Evolutionary conservation across 2,113 vertebrate species (phyloP), one percentile per base, ranked within the genome.

Genomic region (Desmodus rotundus): DNA sequence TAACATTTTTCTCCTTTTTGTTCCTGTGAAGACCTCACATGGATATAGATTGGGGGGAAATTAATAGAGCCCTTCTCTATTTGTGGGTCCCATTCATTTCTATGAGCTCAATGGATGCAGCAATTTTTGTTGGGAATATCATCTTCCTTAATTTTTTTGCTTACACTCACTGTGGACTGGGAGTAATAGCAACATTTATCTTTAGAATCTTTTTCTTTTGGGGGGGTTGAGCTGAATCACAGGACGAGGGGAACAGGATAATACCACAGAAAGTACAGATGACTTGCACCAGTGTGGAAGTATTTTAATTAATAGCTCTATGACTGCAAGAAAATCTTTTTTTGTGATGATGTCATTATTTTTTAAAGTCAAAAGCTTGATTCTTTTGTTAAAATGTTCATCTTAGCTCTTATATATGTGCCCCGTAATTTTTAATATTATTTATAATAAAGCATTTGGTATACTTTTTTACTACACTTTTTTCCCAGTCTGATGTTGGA

Each of bases 1-100:
- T 96, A 95, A 52, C 85, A 20, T 90, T 94, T 96, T 87, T 72
- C 96, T 97, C 84, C 82, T 86, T 87, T 97, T 97, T 97, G 95
- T 96, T 98, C 95, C 96, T 96, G 73, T 87, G 54, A 97, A 97
- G 94, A 97, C 83, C 85, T 96, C 91, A 98, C 72, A 97, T 97
- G 85, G 81, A 92, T 87, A 96, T 63, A 95, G 92, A 93, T 96
- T 95, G 93, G 73, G 0, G 72, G 93, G 45, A 97, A 97, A 70
- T 91, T 33, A 94, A 89, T 45, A 1, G 9, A 97, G 89, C 87
- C 26, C 83, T 96, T 87, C 43, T 95, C 52, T 92, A 47, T 89
- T 73, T 68, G 65, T 86, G 16, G 12, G 8, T 91, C 72, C 76
- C 78, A 74, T 87, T 98, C 84, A 74, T 95, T 98, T 97, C 81